A percentile compares a stretch with the other conserved stretches of the same genome.
Conservation (phyloP, 1,140 invertebrate species). For the Eciton burchellii region DNA sequence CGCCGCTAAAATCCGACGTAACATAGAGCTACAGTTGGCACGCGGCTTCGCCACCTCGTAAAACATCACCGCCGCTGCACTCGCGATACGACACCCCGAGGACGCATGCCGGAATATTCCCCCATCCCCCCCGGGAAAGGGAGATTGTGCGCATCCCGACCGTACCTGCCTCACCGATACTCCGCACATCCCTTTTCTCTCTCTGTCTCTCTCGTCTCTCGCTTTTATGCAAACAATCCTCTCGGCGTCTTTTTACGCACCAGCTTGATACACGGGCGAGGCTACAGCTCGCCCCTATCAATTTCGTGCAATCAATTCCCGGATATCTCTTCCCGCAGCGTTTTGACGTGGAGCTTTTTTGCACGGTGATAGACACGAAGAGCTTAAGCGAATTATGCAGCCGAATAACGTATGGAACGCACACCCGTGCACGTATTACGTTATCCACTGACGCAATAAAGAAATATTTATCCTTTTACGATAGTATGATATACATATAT, state of each 20-base stretch:
- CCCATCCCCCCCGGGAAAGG: slow-evolving; percentile 69
- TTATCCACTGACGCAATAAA: neutral
- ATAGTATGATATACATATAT: no score
- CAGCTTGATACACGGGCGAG: slow-evolving; percentile 35
- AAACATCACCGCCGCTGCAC: slow-evolving; percentile 76
- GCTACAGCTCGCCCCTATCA: slow-evolving; percentile 35
- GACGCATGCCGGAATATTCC: slow-evolving; percentile 71
- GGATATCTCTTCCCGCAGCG: slow-evolving; percentile 15
- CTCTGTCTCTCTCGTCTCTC: slow-evolving; percentile 27
- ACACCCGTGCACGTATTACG: neutral
- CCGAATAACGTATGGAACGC: neutral
- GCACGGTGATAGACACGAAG: neutral
- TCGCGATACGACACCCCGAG: slow-evolving; percentile 75
- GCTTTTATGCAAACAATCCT: slow-evolving; percentile 59
- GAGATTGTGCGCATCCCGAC: slow-evolving; percentile 66
- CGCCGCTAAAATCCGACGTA: slow-evolving; percentile 82
- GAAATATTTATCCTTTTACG: neutral
- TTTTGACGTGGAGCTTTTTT: slow-evolving; percentile 7
- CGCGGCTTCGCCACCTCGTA: slow-evolving; percentile 82
- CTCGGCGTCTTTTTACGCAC: slow-evolving; percentile 36
- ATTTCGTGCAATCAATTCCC: slow-evolving; percentile 57
- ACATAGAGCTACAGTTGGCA: slow-evolving; percentile 84
- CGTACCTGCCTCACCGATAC: slow-evolving; percentile 29
- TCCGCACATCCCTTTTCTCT: neutral
- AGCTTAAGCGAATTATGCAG: neutral